phyloP scores from a whole-genome alignment of 2,888 invertebrate species.

The Scaptomyza reducta region DNA sequence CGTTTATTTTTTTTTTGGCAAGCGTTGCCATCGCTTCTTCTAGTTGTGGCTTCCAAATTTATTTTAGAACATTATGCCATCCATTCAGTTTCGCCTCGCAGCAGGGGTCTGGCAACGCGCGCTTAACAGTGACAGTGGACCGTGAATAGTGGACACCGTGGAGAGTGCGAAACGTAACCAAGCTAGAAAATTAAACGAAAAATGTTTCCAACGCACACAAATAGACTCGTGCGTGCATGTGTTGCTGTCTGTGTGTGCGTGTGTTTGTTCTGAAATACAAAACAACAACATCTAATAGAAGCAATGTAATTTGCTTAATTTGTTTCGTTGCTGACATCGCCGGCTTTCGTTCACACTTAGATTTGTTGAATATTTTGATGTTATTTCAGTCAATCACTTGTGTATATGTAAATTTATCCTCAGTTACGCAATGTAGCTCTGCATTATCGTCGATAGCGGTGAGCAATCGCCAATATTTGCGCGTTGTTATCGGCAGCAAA shows the following conservation, averaged over 20 bases:
- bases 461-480: constrained; percentile 32
- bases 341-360: constrained; percentile 60
- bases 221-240: constrained; percentile 18
- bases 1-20: constrained; percentile 62
- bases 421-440: constrained; percentile 52
- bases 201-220: constrained; percentile 29
- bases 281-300: constrained; percentile 24
- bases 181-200: constrained; percentile 46
- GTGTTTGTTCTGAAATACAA: constrained; percentile 2
- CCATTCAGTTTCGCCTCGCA: constrained; percentile 50
- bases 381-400: constrained; percentile 35
- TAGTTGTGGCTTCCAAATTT: constrained; percentile 72
- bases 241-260: constrained; percentile 14
- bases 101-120: constrained; percentile 59
- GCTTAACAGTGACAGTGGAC: constrained; percentile 49
- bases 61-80: constrained; percentile 81
- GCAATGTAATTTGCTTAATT: constrained; percentile 8
- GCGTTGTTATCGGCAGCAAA: constrained; percentile 40
- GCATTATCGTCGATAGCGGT: constrained; percentile 37
- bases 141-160: not conserved
- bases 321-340: constrained; percentile 23
- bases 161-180: constrained; percentile 30
- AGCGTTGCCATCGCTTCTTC: constrained; percentile 43
- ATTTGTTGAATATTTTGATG: constrained; percentile 17
- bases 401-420: constrained; percentile 31